Base-by-base conservation (phyloP, 2,888 invertebrate genomes). In the Agrochola circellaris region DNA sequence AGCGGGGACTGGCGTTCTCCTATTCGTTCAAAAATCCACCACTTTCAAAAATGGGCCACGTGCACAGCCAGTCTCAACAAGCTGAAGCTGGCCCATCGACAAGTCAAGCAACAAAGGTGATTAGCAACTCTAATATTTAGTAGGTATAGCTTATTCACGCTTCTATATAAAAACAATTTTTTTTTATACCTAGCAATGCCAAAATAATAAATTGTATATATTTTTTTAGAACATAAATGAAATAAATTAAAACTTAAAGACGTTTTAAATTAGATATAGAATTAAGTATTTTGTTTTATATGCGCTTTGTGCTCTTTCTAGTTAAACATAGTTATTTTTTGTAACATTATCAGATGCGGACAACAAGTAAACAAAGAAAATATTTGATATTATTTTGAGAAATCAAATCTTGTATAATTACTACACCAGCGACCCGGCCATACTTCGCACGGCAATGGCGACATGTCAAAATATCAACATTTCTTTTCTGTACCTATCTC, bases 11-110 rank as follows among this genome's bases (percentile, higher is more conserved):
- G 90, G 98, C 98, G 60, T 98, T 98, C 91, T 98, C 98, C 34
- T 97, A 98, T 89, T 97, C 98, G 0, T 97, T 97, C 90, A 98
- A 98, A 91, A 98, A 98, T 93, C 99, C 98, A 0, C 98, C 98
- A 15, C 96, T 99, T 73, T 97, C 98, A 71, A 99, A 98, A 94
- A 98, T 98, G 89, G 97, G 98, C 70, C 98, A 98, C 91, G 97
- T 98, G 2, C 87, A 90, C 68, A 95, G 95, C 73, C 93, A 94
- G 73, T 91, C 93, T 0, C 93, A 93, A 9, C 92, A 92, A 6
- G 76, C 88, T 0, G 92, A 92, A 30, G 84, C 90, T 7, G 90
- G 87, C 0, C 88, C 91, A 8, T 90, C 90, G 6, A 86, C 90
- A 9, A 90, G 88, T 67, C 90, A 90, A 75, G 87, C 81, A 81